Conservation (phyloP, 2,888 invertebrate species). For the Phalera bucephala region DNA sequence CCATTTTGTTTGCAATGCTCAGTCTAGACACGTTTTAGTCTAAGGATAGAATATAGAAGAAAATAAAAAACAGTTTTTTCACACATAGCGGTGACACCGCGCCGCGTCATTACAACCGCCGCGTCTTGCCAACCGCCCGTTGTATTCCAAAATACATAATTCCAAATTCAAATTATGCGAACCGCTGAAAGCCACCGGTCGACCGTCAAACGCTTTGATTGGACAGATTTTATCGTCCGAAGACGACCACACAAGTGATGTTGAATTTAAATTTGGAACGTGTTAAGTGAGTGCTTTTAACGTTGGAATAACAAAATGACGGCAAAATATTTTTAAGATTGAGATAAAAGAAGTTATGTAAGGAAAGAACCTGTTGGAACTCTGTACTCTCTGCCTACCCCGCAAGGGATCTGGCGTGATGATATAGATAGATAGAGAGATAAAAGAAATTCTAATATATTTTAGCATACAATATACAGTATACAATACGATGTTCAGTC, state of each 20-base stretch:
- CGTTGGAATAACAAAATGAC: background rate
- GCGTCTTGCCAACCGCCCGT: slow-evolving; percentile 44
- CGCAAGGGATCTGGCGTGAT: too few relatives aligned
- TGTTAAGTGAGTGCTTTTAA: slow-evolving; percentile 1
- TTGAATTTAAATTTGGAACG: slow-evolving; percentile 6
- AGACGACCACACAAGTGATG: slow-evolving; percentile 35
- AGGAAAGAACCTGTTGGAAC: too few relatives aligned
- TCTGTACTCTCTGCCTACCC: too few relatives aligned
- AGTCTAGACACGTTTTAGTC: too few relatives aligned
- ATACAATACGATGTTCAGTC: too few relatives aligned
- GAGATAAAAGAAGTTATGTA: too few relatives aligned
- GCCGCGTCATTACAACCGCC: slow-evolving; percentile 25
- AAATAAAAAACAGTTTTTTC: too few relatives aligned
- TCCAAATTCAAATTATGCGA: slow-evolving; percentile 39
- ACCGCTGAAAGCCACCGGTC: slow-evolving; percentile 25
- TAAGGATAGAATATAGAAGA: background rate
- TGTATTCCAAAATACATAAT: slow-evolving; percentile 21
- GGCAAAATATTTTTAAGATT: background rate
- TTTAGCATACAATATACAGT: too few relatives aligned
- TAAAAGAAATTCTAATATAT: too few relatives aligned
- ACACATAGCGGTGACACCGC: slow-evolving; percentile 35
- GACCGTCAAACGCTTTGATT: slow-evolving; percentile 44
- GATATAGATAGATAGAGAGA: too few relatives aligned
- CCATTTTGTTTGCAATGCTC: too few relatives aligned
- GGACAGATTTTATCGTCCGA: slow-evolving; percentile 36